Evolutionary conservation across 2,113 vertebrate genomes (phyloP), one percentile per base, ranked within the genome.

Genomic region (Monopterus albus): DNA sequence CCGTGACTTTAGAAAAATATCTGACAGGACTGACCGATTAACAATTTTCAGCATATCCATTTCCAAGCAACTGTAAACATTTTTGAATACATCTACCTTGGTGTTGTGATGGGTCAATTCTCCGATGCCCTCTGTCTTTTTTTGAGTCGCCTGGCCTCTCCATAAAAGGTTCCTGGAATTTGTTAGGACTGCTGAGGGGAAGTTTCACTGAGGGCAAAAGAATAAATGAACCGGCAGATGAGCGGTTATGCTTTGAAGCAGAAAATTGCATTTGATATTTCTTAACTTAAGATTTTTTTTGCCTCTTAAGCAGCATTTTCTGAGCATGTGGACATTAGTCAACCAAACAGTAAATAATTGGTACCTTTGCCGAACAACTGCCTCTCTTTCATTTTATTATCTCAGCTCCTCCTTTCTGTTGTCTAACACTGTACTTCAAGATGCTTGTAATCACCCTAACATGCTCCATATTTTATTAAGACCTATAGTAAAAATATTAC

Each of bases 81-180:
- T n/a, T n/a, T n/a, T n/a, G n/a, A n/a, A n/a, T n/a, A n/a, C n/a
- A 43, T 43, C 20, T 93, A 98, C 97, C 96, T 95, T 91, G 94
- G 38, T 92, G 93, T 73, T 89, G 94, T 12, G 90, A 86, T 38
- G 82, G 45, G 1, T 96, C 96, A 8, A 59, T 58, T 89, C 86
- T 96, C 64, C 91, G 94, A 75, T 92, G 94, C 31, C 86, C 93
- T 86, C 93, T 91, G n/a, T 95, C 95, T 82, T 93, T 96, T 50
- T 94, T 94, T 25, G 92, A 94, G 63, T 96, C 95, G 51, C 89
- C 86, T 45, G 91, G 91, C 82, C 84, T 77, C 56, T 93, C 91
- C 75, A 80, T 88, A 55, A 84, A 83, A 61, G 87, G 83, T 42
- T 92, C 91, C 43, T 88, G 85, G 49, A 85, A 82, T 59, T 79